Conservation (phyloP, 2,797 vertebrate genomes). For the Silurus lanzhouensis region DNA sequence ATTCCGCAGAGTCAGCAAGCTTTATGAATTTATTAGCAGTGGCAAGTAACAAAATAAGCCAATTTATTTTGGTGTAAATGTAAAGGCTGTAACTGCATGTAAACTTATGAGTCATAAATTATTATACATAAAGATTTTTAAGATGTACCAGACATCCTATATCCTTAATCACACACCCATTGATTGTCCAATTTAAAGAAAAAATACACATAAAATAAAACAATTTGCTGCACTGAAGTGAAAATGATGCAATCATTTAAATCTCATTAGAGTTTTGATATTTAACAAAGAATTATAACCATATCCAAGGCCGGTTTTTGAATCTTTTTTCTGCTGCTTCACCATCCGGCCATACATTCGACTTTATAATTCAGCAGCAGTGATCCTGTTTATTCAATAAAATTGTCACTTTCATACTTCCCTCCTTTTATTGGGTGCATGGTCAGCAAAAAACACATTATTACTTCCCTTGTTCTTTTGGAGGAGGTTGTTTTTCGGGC, state of each 20-base stretch:
- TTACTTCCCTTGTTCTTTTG: constrained; percentile 22
- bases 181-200: no score
- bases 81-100: no score
- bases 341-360: not conserved
- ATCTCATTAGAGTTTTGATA: not conserved
- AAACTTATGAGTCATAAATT: no score
- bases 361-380: constrained; percentile 33
- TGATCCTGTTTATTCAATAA: constrained; percentile 37
- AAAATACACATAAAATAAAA: no score
- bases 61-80: no score
- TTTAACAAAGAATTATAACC: not conserved
- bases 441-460: constrained; percentile 29
- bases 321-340: constrained; percentile 8
- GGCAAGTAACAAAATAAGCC: no score
- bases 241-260: not conserved
- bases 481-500: constrained; percentile 8
- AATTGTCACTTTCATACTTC: constrained; percentile 25
- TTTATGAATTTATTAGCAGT: no score
- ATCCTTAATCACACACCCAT: no score
- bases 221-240: no score
- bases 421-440: not conserved
- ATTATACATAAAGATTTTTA: no score
- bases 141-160: no score
- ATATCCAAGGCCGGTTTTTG: not conserved
- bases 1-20: no score